Evolutionary conservation across 1,140 invertebrate genomes (phyloP).

Genomic region (Lycorma delicatula): DNA sequence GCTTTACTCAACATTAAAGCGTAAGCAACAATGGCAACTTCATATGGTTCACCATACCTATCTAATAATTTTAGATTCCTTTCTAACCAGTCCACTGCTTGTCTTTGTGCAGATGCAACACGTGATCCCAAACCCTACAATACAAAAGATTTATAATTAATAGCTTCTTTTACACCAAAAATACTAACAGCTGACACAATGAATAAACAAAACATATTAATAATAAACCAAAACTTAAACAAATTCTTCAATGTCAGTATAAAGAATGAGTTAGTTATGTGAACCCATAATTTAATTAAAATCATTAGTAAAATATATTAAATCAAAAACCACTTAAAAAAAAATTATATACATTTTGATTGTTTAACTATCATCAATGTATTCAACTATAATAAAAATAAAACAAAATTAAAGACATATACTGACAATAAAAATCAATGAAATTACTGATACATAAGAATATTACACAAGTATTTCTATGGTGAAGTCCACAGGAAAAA

Average conservation of each 20-base stretch:
- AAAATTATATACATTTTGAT: too few species aligned
- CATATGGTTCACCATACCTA: slow-evolving; percentile 63
- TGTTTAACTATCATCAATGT: too few species aligned
- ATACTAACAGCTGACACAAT: slow-evolving; percentile 19
- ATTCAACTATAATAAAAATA: too few species aligned
- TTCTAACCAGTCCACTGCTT: slow-evolving; percentile 73
- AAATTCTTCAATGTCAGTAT: background rate
- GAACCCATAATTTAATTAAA: too few species aligned
- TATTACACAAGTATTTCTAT: too few species aligned
- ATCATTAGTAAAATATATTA: too few species aligned
- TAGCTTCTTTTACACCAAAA: slow-evolving; percentile 2
- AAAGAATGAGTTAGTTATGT: background rate
- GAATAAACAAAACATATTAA: slow-evolving; percentile 16
- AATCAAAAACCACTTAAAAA: too few species aligned
- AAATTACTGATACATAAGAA: too few species aligned
- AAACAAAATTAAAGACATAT: too few species aligned
- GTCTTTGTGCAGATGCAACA: slow-evolving; percentile 57
- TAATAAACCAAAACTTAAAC: slow-evolving; percentile 10
- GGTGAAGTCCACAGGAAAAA: too few species aligned
- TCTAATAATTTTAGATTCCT: slow-evolving; percentile 67
- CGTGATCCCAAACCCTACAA: slow-evolving; percentile 55
- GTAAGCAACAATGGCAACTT: slow-evolving; percentile 80
- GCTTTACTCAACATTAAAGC: slow-evolving; percentile 73
- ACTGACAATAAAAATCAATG: too few species aligned
- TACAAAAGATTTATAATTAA: slow-evolving; percentile 10